phyloP scores from a whole-genome alignment of 35 echinoderm and acorn worm genomes.

The Heliocidaris erythrogramma region DNA sequence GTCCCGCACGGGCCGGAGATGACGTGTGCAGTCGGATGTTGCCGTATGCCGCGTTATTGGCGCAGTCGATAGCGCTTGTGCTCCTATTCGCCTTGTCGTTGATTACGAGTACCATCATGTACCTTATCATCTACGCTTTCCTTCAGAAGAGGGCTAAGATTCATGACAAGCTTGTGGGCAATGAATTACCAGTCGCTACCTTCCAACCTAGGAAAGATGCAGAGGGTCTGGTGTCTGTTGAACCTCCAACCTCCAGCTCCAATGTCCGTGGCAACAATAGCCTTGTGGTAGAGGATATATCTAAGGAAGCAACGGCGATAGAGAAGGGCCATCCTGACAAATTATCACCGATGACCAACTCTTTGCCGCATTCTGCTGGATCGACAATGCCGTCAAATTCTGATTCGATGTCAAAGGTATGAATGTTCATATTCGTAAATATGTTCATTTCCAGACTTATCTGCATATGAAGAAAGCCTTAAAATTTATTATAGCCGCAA shows the following conservation, averaged over 20 bases:
- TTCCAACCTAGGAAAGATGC: neutral
- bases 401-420: neutral
- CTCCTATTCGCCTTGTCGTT: neutral
- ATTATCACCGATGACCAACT: neutral
- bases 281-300: neutral
- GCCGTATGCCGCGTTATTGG: neutral
- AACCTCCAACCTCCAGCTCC: neutral
- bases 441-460: too few relatives aligned
- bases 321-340: neutral
- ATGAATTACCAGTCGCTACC: neutral
- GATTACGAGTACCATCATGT: too few relatives aligned
- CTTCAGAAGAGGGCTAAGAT: too few relatives aligned
- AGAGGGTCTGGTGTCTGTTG: neutral
- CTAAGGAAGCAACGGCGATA: neutral
- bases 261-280: neutral
- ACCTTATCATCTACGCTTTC: too few relatives aligned
- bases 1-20: neutral
- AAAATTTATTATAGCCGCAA: too few relatives aligned
- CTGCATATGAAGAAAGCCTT: too few relatives aligned
- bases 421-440: too few relatives aligned
- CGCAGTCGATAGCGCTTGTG: neutral
- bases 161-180: too few relatives aligned
- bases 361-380: neutral
- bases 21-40: too few relatives aligned
- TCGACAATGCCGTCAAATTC: neutral